Evolutionary conservation across 2,797 vertebrate genomes (phyloP).

Genomic region (Pangasius larnaudii): DNA sequence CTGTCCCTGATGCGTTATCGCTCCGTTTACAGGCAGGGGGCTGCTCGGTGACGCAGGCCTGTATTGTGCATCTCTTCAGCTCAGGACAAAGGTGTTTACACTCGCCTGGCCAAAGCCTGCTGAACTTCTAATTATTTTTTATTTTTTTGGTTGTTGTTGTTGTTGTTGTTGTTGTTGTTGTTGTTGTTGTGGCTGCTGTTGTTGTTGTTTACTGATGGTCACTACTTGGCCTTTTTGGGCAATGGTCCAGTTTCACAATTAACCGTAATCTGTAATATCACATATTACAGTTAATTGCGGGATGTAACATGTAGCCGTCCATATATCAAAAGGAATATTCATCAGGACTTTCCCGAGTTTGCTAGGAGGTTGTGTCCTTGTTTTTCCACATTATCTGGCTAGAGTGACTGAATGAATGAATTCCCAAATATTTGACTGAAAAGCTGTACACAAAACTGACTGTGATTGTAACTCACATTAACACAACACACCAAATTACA

Average conservation of each 20-base stretch:
- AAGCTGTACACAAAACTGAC: slow-evolving; percentile 47
- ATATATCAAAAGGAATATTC: slow-evolving; percentile 48
- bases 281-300: no score
- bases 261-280: background rate
- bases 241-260: background rate
- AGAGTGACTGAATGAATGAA: slow-evolving; percentile 52
- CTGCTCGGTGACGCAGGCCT: slow-evolving; percentile 63
- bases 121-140: slow-evolving; percentile 53
- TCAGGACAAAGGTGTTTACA: slow-evolving; percentile 76
- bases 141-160: slow-evolving; percentile 1
- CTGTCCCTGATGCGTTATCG: slow-evolving; percentile 70
- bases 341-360: background rate
- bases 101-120: slow-evolving; percentile 46
- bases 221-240: background rate
- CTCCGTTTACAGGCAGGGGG: slow-evolving; percentile 56
- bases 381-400: slow-evolving; percentile 51
- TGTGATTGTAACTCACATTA: slow-evolving; percentile 47
- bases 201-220: slow-evolving; percentile 31
- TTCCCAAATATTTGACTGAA: slow-evolving; percentile 45
- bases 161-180: background rate
- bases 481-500: slow-evolving; percentile 58
- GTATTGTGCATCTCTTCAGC: slow-evolving; percentile 71
- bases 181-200: background rate
- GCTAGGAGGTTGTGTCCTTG: background rate
- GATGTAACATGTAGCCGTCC: background rate